Evolutionary conservation across 2,113 vertebrate genomes (phyloP), one percentile per base, ranked within the genome.

Genomic region (Corvus cornix): DNA sequence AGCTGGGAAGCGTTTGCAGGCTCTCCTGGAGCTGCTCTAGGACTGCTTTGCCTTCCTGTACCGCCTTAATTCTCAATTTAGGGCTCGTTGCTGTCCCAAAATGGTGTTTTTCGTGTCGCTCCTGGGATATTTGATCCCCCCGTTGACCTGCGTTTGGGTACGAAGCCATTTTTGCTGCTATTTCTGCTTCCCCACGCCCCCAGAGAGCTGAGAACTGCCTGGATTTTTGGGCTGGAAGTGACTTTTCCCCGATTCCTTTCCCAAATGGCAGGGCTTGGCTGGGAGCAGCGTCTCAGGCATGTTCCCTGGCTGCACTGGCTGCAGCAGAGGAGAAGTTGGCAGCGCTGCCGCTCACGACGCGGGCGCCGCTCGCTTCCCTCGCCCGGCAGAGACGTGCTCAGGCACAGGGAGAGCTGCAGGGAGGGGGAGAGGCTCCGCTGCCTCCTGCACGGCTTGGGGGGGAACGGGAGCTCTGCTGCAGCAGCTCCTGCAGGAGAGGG

Each of bases 291-390:
- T 46, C 41, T 74, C 91, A 31, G 80, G 81, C 67, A 12, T 70
- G 1, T 67, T 94, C 41, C 59, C 43, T 16, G 26, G 17, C 89
- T 66, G 90, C 75, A 46, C 64, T 41, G 92, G 70, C 78, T 94
- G 22, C 13, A n/a, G 75, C 77, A 44, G 78, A 44, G 80, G n/a
- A 77, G 87, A 93, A 66, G 43, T 94, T 94, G 94, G 89, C 91
- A 92, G 51, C 1, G 35, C 26, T 3, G 55, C 23, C 17, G 31
- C 55, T 96, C 89, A 37, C 52, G 44, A 84, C 3, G 14, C 46
- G 8, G 9, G 62, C 64, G 77, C 39, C 87, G 76, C 77, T 84
- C 27, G 6, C 91, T 94, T 91, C 91, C 72, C 80, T 84, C 51
- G 10, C 68, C 75, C 46, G 59, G 81, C 88, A 67, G 68, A 91